Conservation (phyloP, 1,140 invertebrate genomes). For the Lepidurus apus region DNA sequence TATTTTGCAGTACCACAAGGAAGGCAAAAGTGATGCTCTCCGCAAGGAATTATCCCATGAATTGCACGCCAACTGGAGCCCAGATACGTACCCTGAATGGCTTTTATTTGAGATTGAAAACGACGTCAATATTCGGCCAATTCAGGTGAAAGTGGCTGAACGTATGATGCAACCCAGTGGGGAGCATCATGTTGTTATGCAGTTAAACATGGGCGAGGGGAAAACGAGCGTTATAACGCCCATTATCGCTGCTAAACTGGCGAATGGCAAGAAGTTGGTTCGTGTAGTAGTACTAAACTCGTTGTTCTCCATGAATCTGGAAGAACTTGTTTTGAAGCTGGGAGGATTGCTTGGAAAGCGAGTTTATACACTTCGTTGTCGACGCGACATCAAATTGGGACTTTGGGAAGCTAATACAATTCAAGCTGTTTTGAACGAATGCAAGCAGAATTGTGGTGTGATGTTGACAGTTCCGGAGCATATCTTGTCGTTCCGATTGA, state of each 20-base stretch:
- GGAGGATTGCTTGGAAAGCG: constrained; percentile 36
- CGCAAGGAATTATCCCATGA: neutral
- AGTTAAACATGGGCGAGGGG: constrained; percentile 39
- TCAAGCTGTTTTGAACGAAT: constrained; percentile 35
- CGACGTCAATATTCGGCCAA: constrained; percentile 33
- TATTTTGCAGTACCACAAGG: neutral
- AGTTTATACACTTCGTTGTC: constrained; percentile 36
- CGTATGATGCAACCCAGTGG: constrained; percentile 33
- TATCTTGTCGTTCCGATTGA: constrained; percentile 36
- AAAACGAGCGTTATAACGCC: constrained; percentile 38
- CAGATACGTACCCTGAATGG: constrained; percentile 35
- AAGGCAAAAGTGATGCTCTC: neutral
- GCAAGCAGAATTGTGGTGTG: constrained; percentile 29
- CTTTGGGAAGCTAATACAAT: neutral
- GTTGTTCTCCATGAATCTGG: constrained; percentile 34
- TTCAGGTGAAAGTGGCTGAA: constrained; percentile 36
- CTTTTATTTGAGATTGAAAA: constrained; percentile 37
- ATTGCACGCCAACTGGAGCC: constrained; percentile 34
- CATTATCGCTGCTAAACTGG: constrained; percentile 34
- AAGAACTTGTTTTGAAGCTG: constrained; percentile 30
- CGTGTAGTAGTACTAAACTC: constrained; percentile 36
- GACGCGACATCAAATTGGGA: constrained; percentile 32
- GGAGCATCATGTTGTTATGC: constrained; percentile 33
- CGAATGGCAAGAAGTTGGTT: constrained; percentile 30
- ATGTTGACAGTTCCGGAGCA: constrained; percentile 36